A percentile compares a stretch with the other conserved stretches of the same genome.
Conservation (phyloP, 1,140 invertebrate species). For the Colletes latitarsis region DNA sequence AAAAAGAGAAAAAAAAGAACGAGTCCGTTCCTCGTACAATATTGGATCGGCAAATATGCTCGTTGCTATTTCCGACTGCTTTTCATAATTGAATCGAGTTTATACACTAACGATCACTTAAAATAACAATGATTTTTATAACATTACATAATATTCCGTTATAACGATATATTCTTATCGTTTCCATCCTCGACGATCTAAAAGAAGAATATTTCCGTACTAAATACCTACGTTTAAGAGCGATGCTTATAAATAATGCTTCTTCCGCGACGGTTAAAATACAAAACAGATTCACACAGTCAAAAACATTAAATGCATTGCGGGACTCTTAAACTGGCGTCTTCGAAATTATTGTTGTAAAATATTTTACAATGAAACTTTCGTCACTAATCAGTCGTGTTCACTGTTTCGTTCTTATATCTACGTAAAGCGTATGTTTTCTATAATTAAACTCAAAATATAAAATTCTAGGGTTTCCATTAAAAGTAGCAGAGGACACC, state of each 20-base stretch:
- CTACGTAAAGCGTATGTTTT: not conserved
- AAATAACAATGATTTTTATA: constrained; percentile 15
- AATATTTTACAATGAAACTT: not conserved
- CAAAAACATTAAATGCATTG: too few relatives aligned
- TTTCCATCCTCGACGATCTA: not conserved
- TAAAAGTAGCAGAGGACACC: not conserved
- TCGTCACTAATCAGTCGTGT: not conserved
- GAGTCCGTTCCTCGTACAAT: not conserved
- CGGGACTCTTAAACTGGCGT: not conserved
- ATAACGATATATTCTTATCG: not conserved
- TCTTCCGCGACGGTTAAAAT: too few relatives aligned
- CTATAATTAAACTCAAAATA: not conserved
- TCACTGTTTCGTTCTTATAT: not conserved
- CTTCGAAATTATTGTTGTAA: too few relatives aligned
- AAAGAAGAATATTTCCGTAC: not conserved
- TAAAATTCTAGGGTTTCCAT: too few relatives aligned
- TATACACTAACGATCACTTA: not conserved
- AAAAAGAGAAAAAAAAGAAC: not conserved
- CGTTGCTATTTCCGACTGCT: not conserved
- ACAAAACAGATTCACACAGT: too few relatives aligned
- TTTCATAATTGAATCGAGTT: not conserved
- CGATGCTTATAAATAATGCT: not conserved
- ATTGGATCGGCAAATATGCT: not conserved
- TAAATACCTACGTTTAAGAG: not conserved
- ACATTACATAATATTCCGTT: not conserved